phyloP scores from a whole-genome alignment of 2,797 vertebrate genomes.

The Dendrocincla tyrannina region DNA sequence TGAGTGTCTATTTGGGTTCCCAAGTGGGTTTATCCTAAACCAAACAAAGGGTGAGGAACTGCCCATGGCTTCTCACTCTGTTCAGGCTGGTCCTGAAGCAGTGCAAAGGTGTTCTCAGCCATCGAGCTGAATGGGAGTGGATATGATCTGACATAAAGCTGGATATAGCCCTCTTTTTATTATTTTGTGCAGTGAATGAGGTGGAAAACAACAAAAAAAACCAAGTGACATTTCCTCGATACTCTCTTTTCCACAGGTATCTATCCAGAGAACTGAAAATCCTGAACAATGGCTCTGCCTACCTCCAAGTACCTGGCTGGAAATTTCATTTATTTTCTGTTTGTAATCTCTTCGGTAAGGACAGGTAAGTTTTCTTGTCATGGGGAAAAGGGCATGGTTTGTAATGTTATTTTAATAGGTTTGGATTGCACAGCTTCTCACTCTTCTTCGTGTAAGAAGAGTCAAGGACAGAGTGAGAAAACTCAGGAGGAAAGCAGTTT shows the following conservation, averaged over 20 bases:
- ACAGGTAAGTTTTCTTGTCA: slow-evolving; percentile 13
- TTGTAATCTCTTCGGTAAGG: background rate
- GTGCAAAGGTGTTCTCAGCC: background rate
- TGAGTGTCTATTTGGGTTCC: slow-evolving; percentile 31
- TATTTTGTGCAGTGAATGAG: background rate
- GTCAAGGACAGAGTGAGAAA: background rate
- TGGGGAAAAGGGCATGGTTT: background rate
- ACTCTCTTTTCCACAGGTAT: slow-evolving; percentile 22
- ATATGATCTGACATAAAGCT: background rate
- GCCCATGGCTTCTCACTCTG: background rate
- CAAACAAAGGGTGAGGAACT: slow-evolving; percentile 18
- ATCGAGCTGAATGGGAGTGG: background rate
- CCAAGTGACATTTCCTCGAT: background rate
- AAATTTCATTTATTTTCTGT: background rate
- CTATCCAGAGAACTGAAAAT: background rate
- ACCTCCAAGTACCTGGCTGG: background rate
- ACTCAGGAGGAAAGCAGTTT: background rate
- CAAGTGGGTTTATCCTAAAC: slow-evolving; percentile 19
- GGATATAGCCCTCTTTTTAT: background rate
- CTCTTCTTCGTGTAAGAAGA: background rate
- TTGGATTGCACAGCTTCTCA: background rate
- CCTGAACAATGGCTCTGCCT: slow-evolving; percentile 19
- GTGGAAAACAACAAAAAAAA: background rate
- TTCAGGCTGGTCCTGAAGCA: background rate
- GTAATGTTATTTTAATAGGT: background rate